phyloP scores from a whole-genome alignment of 2,888 invertebrate genomes.

The Blastobasis lacticolella region DNA sequence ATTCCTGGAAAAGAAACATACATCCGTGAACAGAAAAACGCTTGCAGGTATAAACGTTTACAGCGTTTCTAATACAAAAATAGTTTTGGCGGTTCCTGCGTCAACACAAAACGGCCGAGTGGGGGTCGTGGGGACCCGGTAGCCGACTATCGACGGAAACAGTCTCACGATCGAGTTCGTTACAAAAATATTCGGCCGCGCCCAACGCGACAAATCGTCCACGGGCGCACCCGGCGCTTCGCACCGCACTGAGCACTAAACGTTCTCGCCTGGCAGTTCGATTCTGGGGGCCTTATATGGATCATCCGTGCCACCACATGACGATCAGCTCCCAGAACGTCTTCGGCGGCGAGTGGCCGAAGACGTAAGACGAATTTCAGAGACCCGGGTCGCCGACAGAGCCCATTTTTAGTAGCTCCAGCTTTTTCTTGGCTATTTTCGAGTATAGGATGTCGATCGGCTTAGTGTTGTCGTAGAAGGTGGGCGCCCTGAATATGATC shows the following conservation, averaged over 20 bases:
- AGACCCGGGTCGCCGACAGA: conserved; percentile 80
- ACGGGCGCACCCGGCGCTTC: conserved; percentile 56
- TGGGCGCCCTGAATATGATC: conserved; percentile 92
- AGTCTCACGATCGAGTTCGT: conserved; percentile 49
- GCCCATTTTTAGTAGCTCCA: conserved; percentile 91
- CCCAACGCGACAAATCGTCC: conserved; percentile 53
- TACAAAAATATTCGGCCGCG: conserved; percentile 66
- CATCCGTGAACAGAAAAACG: conserved; percentile 48
- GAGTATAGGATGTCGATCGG: conserved; percentile 93
- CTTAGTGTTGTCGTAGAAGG: conserved; percentile 91
- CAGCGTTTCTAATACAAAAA: conserved; percentile 64
- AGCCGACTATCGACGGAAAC: conserved; percentile 59
- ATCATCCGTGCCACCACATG: conserved; percentile 75
- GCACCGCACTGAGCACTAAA: conserved; percentile 67
- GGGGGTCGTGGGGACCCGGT: conserved; percentile 34
- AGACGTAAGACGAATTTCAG: conserved; percentile 80
- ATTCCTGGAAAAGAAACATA: conserved; percentile 51
- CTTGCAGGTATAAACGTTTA: conserved; percentile 46
- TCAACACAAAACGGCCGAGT: conserved; percentile 46
- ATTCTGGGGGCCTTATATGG: conserved; percentile 57
- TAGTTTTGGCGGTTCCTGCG: conserved; percentile 54
- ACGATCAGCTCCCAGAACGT: conserved; percentile 75
- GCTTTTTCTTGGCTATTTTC: conserved; percentile 92
- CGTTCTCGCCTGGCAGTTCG: conserved; percentile 63
- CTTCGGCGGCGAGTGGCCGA: conserved; percentile 81